Conservation (phyloP, 2,113 vertebrate species). For the Pantherophis guttatus region DNA sequence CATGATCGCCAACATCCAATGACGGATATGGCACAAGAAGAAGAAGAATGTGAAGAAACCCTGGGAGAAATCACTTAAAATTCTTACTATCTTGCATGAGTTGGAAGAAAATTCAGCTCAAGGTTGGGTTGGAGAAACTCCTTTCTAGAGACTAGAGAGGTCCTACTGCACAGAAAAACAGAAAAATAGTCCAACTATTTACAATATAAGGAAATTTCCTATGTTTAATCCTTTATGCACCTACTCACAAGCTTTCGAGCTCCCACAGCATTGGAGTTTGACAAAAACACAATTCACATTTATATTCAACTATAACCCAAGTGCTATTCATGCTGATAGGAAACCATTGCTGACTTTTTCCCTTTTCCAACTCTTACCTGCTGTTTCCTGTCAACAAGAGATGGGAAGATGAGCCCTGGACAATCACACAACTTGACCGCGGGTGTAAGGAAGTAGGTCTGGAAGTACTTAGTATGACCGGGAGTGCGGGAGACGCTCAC, state of each 20-base stretch:
- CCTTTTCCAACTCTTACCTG: conserved; percentile 63
- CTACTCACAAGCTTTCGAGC: neutral
- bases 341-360: neutral
- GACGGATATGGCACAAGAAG: too few species aligned
- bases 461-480: conserved; percentile 95
- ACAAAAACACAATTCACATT: neutral
- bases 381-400: conserved; percentile 76
- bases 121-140: neutral
- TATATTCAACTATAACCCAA: neutral
- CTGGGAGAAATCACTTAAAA: neutral
- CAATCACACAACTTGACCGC: conserved; percentile 89
- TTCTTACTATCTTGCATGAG: neutral
- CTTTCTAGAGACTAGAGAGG: neutral
- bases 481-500: conserved; percentile 91
- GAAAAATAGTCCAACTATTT: neutral
- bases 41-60: neutral
- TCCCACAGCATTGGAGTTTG: neutral
- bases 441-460: conserved; percentile 92
- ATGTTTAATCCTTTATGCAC: neutral
- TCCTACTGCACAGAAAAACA: neutral
- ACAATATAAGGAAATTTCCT: neutral
- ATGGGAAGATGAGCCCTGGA: conserved; percentile 89
- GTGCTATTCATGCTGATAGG: neutral
- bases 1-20: too few species aligned
- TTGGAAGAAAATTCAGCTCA: neutral